phyloP scores from a whole-genome alignment of 2,113 vertebrate genomes.

The Alosa alosa region DNA sequence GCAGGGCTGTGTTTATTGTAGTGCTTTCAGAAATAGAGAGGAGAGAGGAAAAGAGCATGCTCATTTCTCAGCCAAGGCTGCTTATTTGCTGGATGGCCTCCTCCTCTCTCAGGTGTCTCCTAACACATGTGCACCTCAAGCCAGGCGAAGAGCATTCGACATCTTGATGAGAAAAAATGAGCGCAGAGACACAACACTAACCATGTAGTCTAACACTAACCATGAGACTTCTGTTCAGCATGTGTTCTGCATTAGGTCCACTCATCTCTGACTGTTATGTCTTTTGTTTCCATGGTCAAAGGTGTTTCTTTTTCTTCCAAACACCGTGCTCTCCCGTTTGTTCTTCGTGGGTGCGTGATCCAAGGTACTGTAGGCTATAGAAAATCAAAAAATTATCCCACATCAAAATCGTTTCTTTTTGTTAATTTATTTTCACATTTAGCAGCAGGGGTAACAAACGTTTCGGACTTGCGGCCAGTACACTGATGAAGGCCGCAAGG shows the following conservation, averaged over 20 bases:
- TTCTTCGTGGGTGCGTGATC: too few species aligned
- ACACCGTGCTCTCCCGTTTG: too few species aligned
- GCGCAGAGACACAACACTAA: neutral
- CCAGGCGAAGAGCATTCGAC: neutral
- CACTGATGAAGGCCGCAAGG: too few species aligned
- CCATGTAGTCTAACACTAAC: neutral
- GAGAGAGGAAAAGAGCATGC: neutral
- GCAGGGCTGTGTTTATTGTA: neutral
- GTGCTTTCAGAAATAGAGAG: neutral
- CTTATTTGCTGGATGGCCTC: neutral
- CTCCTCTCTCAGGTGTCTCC: neutral
- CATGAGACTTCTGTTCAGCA: conserved; percentile 39
- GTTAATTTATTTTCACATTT: too few species aligned
- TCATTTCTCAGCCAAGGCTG: neutral
- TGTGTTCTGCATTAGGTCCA: conserved; percentile 30
- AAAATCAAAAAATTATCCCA: too few species aligned
- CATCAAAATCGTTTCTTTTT: too few species aligned
- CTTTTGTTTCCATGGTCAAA: neutral
- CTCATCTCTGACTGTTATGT: neutral
- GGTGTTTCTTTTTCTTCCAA: conserved; percentile 27
- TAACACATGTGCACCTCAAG: neutral
- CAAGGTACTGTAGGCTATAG: too few species aligned
- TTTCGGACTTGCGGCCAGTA: too few species aligned
- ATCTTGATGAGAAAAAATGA: neutral
- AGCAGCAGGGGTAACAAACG: too few species aligned